Conservation (phyloP, 1,140 invertebrate genomes). For the Lucilia sericata region DNA sequence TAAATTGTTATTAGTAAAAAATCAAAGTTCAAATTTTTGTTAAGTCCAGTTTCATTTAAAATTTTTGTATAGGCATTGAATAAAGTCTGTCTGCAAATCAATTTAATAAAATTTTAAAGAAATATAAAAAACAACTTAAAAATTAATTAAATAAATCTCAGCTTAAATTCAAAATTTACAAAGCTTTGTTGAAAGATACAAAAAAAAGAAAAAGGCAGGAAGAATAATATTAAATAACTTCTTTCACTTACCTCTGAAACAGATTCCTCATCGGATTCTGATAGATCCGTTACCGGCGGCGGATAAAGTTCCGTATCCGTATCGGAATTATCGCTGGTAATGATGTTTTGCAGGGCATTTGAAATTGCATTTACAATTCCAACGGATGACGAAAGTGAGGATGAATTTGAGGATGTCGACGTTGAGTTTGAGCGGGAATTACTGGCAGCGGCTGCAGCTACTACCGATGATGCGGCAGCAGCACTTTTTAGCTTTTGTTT, state of each 20-base stretch:
- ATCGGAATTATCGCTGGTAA: constrained; percentile 61
- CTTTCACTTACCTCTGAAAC: constrained; percentile 83
- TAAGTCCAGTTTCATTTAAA: too few species aligned
- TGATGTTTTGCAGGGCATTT: constrained; percentile 59
- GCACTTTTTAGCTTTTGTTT: constrained; percentile 62
- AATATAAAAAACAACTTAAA: too few species aligned
- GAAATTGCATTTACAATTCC: constrained; percentile 61
- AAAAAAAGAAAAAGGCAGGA: neutral
- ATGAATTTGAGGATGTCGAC: constrained; percentile 58
- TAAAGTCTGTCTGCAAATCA: too few species aligned
- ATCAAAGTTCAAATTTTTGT: too few species aligned
- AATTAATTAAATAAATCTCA: too few species aligned
- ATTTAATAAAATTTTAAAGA: too few species aligned
- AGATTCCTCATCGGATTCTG: constrained; percentile 92
- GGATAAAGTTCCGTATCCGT: constrained; percentile 77
- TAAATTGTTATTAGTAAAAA: too few species aligned
- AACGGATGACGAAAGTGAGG: constrained; percentile 60
- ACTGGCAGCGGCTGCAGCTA: constrained; percentile 46
- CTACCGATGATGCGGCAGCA: constrained; percentile 47
- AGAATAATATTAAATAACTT: constrained; percentile 2
- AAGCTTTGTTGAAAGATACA: neutral
- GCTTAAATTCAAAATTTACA: too few species aligned
- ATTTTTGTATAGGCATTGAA: too few species aligned
- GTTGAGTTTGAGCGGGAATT: constrained; percentile 58
- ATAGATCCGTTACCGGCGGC: constrained; percentile 84